These are phyloP conservation scores for Leptura quadrifasciata DNA, from an alignment of 2,888 invertebrate genomes.

Conservation along the genomic window DNA sequence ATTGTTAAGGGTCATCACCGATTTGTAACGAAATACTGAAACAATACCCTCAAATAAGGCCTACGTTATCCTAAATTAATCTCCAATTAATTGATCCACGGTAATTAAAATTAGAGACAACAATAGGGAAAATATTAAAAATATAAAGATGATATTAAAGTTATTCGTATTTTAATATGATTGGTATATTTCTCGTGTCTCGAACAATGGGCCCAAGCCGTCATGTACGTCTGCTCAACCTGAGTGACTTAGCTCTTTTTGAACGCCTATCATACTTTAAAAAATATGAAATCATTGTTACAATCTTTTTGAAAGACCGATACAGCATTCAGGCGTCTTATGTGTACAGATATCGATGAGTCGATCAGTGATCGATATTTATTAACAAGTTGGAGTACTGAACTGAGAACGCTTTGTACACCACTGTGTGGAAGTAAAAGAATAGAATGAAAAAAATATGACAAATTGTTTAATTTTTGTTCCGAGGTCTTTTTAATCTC, in stretches of 20 bases:
- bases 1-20: neutral
- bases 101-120: conserved; percentile 35
- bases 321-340: conserved; percentile 59
- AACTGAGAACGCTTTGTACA: conserved; percentile 26
- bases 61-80: conserved; percentile 32
- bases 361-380: conserved; percentile 55
- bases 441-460: neutral
- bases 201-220: conserved; percentile 62
- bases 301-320: conserved; percentile 67
- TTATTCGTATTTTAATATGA: conserved; percentile 48
- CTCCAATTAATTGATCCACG: conserved; percentile 32
- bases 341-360: conserved; percentile 49
- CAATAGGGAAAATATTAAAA: conserved; percentile 39
- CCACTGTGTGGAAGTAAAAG: conserved; percentile 28
- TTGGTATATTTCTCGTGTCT: conserved; percentile 49
- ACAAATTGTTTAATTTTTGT: conserved; percentile 1
- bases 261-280: conserved; percentile 64
- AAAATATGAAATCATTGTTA: conserved; percentile 66
- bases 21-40: conserved; percentile 11
- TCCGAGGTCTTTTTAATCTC: conserved; percentile 3
- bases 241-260: conserved; percentile 62
- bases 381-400: conserved; percentile 43
- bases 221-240: conserved; percentile 58
- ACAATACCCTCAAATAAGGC: conserved; percentile 17
- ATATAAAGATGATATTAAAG: conserved; percentile 38